phyloP scores from a whole-genome alignment of 2,113 vertebrate genomes.

The Menura novaehollandiae region DNA sequence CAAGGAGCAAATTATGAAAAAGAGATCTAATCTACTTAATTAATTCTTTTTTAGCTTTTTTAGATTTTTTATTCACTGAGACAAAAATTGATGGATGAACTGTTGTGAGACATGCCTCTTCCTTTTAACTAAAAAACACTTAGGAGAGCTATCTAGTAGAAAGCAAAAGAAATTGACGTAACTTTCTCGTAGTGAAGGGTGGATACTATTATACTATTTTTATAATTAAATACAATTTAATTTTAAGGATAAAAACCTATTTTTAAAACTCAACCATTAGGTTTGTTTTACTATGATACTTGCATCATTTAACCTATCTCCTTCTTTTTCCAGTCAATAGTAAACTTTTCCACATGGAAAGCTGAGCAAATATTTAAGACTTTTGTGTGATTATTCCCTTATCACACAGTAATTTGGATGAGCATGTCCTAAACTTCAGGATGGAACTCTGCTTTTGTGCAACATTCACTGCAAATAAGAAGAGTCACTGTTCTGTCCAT shows the following conservation, averaged over 20 bases:
- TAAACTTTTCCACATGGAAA: background rate
- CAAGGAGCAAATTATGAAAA: background rate
- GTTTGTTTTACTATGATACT: background rate
- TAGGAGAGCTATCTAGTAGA: background rate
- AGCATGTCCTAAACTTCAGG: background rate
- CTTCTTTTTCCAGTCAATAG: background rate
- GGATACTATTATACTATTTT: background rate
- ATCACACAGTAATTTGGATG: background rate
- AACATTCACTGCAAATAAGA: background rate
- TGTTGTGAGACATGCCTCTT: background rate
- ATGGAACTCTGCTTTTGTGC: background rate
- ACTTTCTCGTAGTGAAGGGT: background rate
- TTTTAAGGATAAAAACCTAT: background rate
- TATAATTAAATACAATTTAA: background rate
- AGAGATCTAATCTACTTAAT: background rate
- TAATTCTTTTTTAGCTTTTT: background rate
- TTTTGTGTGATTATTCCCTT: background rate
- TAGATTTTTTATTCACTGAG: background rate
- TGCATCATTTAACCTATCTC: background rate
- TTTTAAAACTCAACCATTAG: background rate
- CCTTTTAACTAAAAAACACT: background rate
- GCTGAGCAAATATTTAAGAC: background rate
- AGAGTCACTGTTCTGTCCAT: background rate
- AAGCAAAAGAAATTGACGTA: background rate
- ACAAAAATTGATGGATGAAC: background rate